These are phyloP conservation scores for Platysteira castanea DNA, from an alignment of 2,113 vertebrate genomes.

Conservation along the genomic window DNA sequence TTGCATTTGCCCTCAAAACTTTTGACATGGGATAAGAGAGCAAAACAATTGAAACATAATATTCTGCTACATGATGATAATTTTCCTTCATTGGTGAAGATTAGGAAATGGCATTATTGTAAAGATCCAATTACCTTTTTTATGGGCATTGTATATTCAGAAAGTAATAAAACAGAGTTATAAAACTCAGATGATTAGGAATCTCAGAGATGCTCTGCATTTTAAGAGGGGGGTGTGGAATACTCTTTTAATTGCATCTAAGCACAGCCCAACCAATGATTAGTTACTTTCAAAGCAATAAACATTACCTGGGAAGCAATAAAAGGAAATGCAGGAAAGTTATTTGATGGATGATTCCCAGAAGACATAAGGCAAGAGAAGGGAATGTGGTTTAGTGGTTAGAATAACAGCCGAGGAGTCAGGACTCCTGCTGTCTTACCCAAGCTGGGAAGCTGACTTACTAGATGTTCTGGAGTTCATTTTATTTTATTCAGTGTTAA, in stretches of 20 bases:
- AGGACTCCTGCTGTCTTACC: not conserved
- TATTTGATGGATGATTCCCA: constrained; percentile 56
- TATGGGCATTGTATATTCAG: constrained; percentile 64
- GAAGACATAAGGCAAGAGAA: constrained; percentile 26
- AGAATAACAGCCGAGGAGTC: constrained; percentile 8
- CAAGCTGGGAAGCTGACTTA: constrained; percentile 12
- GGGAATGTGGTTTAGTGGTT: constrained; percentile 31
- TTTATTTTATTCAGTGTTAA: not conserved
- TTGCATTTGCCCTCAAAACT: constrained; percentile 23
- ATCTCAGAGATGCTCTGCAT: constrained; percentile 58
- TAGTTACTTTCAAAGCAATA: constrained; percentile 66
- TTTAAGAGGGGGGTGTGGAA: constrained; percentile 31
- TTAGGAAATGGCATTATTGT: constrained; percentile 64
- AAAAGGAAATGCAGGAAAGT: constrained; percentile 57
- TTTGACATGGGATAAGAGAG: not conserved
- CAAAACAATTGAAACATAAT: constrained; percentile 47
- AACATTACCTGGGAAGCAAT: constrained; percentile 69
- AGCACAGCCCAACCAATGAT: constrained; percentile 36
- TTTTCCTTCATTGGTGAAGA: constrained; percentile 50
- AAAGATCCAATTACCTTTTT: constrained; percentile 67
- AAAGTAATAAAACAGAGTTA: constrained; percentile 67
- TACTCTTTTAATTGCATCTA: constrained; percentile 61
- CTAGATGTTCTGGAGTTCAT: not conserved
- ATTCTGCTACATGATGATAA: constrained; percentile 47
- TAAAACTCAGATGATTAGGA: constrained; percentile 67